phyloP scores from a whole-genome alignment of 1,140 invertebrate genomes.

The Scaptodrosophila lebanonensis region DNA sequence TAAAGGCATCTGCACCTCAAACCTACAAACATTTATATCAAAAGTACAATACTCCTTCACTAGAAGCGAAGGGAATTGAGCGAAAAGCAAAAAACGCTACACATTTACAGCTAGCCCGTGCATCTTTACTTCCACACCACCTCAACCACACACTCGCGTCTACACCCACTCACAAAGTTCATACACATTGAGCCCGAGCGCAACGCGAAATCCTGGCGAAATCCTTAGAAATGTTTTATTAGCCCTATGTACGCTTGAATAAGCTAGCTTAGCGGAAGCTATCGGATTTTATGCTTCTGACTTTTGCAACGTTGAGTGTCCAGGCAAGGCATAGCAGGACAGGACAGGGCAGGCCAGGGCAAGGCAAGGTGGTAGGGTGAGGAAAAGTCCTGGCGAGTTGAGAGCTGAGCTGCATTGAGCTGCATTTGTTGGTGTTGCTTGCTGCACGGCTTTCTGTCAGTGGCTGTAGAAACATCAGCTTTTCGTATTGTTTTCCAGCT shows the following conservation, averaged over 20 bases:
- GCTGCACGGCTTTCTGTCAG: constrained; percentile 22
- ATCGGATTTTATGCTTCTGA: constrained; percentile 74
- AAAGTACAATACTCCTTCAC: too few relatives aligned
- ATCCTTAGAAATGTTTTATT: constrained; percentile 76
- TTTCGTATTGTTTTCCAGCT: constrained; percentile 39
- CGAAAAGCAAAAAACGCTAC: too few relatives aligned
- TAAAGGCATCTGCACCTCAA: too few relatives aligned
- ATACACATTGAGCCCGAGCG: constrained; percentile 19
- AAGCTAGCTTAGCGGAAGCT: constrained; percentile 75
- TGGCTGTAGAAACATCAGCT: constrained; percentile 23
- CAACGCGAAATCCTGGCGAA: constrained; percentile 55
- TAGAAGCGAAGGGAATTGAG: too few relatives aligned
- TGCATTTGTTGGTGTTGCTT: constrained; percentile 32
- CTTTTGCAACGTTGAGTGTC: constrained; percentile 57
- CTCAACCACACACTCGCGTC: not conserved
- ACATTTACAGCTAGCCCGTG: too few relatives aligned
- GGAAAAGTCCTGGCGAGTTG: constrained; percentile 5
- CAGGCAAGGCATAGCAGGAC: not conserved
- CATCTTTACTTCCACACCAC: too few relatives aligned
- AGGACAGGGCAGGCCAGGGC: too few relatives aligned
- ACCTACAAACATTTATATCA: too few relatives aligned
- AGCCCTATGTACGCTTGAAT: constrained; percentile 72
- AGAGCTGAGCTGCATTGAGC: constrained; percentile 20
- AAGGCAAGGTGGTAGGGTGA: too few relatives aligned
- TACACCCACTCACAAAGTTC: not conserved